phyloP scores from a whole-genome alignment of 2,888 invertebrate species.

The Eurytoma adleriae region DNA sequence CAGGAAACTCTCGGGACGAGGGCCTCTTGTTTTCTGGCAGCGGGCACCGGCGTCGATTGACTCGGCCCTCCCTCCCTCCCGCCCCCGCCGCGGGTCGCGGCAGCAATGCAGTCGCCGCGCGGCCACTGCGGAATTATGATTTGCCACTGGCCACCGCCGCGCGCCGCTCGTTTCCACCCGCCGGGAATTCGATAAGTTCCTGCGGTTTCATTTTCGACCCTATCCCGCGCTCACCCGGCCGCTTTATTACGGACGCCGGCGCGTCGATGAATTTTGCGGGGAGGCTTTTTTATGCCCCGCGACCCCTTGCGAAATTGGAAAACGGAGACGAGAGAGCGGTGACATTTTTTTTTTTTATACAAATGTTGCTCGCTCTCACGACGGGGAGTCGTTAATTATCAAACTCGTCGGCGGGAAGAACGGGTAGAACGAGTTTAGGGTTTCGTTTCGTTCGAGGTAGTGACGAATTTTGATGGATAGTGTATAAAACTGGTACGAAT shows the following conservation, averaged over 20 bases:
- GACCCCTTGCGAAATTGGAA: background rate
- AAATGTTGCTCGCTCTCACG: too few species aligned
- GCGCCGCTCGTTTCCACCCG: conserved; percentile 31
- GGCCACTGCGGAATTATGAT: conserved; percentile 49
- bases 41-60: background rate
- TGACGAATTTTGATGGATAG: too few species aligned
- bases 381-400: too few species aligned
- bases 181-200: conserved; percentile 54
- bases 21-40: conserved; percentile 41
- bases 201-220: conserved; percentile 45
- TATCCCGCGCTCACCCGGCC: background rate
- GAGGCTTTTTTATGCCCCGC: conserved; percentile 1
- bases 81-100: background rate
- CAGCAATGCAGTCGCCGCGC: background rate
- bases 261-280: too few species aligned
- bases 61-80: background rate
- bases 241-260: background rate
- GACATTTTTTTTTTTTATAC: background rate
- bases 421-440: too few species aligned
- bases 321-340: background rate
- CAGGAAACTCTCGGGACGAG: conserved; percentile 14
- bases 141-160: conserved; percentile 31
- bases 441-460: too few species aligned
- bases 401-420: too few species aligned
- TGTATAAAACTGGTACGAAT: too few species aligned